Evolutionary conservation across 2,113 vertebrate genomes (phyloP), one percentile per base, ranked within the genome.

Genomic region (Ornithorhynchus anatinus): DNA sequence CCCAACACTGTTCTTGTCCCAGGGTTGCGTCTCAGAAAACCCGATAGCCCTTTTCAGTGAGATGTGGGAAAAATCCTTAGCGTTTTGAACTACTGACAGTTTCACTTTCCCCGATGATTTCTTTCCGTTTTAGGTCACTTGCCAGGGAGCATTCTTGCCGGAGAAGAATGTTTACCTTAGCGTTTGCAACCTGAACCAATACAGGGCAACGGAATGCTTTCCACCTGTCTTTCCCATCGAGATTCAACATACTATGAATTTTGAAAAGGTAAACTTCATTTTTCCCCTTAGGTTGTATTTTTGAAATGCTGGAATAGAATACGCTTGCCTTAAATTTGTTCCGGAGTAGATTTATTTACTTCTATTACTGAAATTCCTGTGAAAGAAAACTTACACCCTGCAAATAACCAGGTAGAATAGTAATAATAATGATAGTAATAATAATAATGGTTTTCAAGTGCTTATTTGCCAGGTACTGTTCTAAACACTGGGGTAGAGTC

Each of bases 181-280:
- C 54, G 72, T 94, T 62, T 86, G 84, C 76, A 70, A 95, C 27
- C 72, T 94, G 77, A 90, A 84, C 45, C 92, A 95, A 72, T 84
- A 82, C 73, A 72, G 85, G 67, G 91, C 91, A 59, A 89, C 91
- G 1, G 62, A 89, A 22, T 86, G 84, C 70, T 82, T 93, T 63
- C 84, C 86, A 11, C 85, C 93, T 2, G 33, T 92, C 54, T 96
- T 94, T 43, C 92, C 93, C 19, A 77, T 95, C 42, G 64, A 88
- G 27, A 89, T 96, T 80, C 84, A 88, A 22, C 90, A 93, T 77
- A 92, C 85, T 76, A 89, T 95, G 75, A 91, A 64, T 22, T 95
- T 97, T 91, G 90, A 94, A 82, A 96, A 96, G 90, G 94, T 93
- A 84, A 62, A 25, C 70, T 61, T 56, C 15, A 33, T 31, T 78